Evolutionary conservation across 2,113 vertebrate genomes (phyloP), one percentile per base, ranked within the genome.

Genomic region (Mystacornis crossleyi): DNA sequence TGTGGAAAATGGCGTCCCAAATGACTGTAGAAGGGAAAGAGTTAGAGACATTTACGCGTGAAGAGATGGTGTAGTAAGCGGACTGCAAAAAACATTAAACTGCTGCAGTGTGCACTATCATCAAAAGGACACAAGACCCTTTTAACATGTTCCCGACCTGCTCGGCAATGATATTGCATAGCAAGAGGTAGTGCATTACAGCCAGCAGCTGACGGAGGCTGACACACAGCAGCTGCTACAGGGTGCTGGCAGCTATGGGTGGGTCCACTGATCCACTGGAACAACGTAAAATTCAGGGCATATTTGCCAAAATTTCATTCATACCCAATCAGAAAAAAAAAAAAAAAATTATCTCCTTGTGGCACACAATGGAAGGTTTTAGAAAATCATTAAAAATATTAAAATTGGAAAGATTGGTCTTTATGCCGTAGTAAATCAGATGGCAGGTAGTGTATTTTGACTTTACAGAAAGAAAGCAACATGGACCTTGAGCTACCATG

Each of bases 341-440:
- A 21, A 53, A n/a, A 31, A 5, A 7, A 45, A 17, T 13, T n/a
- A 1, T 13, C 8, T 40, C 7, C 3, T 48, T 50, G 6, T 1
- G 2, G 6, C 15, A 69, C 2, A 1, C 19, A 79, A n/a, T 29
- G 4, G 33, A 90, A 71, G 5, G 2, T 2, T 60, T 43, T 67
- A 85, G 28, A 45, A 94, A 78, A 67, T 2, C 0, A 1, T 34
- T 38, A 33, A 21, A 89, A 60, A 23, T 11, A 11, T 54, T 54
- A 29, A 50, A 71, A 75, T 24, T 48, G 2, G 14, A 18, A 71
- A 54, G 20, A 25, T 4, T 58, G 11, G 5, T 58, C 9, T 53
- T 83, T 62, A 34, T 38, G 9, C 6, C 34, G 9, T 29, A 23
- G 4, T 4, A 70, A 64, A 55, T 42, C 9, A 48, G 55, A 87